Evolutionary conservation across 2,888 invertebrate species (phyloP).

Genomic region (Amphipoea oculea): DNA sequence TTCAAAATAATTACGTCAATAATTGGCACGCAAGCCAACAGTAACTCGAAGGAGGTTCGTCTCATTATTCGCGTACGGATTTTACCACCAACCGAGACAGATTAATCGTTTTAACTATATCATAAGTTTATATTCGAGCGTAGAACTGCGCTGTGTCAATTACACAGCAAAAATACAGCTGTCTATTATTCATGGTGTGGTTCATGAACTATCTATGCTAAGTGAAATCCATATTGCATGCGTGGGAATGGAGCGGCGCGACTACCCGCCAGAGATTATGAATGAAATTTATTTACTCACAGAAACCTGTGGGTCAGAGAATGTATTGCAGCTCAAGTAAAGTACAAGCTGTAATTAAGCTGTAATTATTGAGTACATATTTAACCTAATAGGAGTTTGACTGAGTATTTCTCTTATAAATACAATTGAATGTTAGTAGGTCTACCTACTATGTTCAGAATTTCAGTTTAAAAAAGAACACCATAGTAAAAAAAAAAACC

Average conservation of each 20-base stretch:
- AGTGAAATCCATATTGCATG: constrained; percentile 79
- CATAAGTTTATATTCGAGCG: constrained; percentile 85
- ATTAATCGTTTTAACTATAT: constrained; percentile 89
- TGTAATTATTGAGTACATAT: neutral
- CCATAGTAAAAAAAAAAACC: constrained; percentile 10
- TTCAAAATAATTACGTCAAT: constrained; percentile 90
- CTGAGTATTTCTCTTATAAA: neutral
- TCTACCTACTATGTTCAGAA: neutral
- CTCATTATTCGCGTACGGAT: constrained; percentile 86
- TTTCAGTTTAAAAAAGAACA: neutral
- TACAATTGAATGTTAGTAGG: neutral
- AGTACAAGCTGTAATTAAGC: neutral
- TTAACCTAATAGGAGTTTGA: neutral
- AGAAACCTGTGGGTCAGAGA: constrained; percentile 36
- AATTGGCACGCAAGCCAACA: constrained; percentile 87
- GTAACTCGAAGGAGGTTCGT: constrained; percentile 79
- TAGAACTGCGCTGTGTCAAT: constrained; percentile 85
- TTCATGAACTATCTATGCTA: constrained; percentile 71
- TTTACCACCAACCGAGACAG: constrained; percentile 89
- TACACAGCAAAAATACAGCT: constrained; percentile 86
- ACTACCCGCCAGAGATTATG: constrained; percentile 43
- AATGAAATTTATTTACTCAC: constrained; percentile 54
- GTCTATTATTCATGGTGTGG: constrained; percentile 83
- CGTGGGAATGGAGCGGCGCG: constrained; percentile 61
- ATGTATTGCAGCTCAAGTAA: constrained; percentile 10